phyloP scores from a whole-genome alignment of 2,888 invertebrate genomes.

The Allophyes oxyacanthae region DNA sequence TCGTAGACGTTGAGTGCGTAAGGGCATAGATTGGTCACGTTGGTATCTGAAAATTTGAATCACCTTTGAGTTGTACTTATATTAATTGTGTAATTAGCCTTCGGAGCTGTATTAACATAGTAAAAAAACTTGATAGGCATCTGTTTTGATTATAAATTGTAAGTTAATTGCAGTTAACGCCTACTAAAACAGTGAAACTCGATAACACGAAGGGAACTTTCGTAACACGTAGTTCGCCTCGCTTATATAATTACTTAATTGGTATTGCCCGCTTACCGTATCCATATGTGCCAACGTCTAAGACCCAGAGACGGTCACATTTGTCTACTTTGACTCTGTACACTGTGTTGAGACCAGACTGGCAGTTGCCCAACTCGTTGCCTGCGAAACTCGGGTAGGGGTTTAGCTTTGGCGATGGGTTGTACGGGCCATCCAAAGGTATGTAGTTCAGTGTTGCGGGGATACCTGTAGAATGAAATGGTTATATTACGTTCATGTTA shows the following conservation, averaged over 20 bases:
- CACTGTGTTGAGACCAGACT: slow-evolving; percentile 92
- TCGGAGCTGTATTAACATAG: no score
- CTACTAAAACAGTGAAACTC: slow-evolving; percentile 25
- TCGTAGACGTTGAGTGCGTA: slow-evolving; percentile 94
- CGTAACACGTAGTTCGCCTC: not conserved
- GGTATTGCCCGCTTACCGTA: slow-evolving; percentile 87
- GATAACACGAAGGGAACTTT: slow-evolving; percentile 4
- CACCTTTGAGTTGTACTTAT: no score
- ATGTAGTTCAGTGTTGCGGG: slow-evolving; percentile 95
- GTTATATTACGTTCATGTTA: no score
- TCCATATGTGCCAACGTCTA: slow-evolving; percentile 95
- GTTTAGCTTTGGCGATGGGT: slow-evolving; percentile 92
- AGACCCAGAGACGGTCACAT: slow-evolving; percentile 94
- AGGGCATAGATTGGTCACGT: slow-evolving; percentile 92
- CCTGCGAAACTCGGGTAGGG: slow-evolving; percentile 94
- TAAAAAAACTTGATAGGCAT: no score
- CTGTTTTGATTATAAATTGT: not conserved
- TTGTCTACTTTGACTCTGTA: slow-evolving; percentile 94
- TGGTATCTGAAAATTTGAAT: slow-evolving; percentile 74
- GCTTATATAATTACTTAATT: not conserved
- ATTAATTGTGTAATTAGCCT: no score
- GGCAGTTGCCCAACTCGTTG: slow-evolving; percentile 93
- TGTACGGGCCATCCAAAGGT: slow-evolving; percentile 90
- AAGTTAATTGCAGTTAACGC: slow-evolving; percentile 21
- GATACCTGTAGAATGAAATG: slow-evolving; percentile 88